These are phyloP conservation scores for Conopomorpha cramerella DNA, from an alignment of 1,140 invertebrate genomes.

Conservation along the genomic window DNA sequence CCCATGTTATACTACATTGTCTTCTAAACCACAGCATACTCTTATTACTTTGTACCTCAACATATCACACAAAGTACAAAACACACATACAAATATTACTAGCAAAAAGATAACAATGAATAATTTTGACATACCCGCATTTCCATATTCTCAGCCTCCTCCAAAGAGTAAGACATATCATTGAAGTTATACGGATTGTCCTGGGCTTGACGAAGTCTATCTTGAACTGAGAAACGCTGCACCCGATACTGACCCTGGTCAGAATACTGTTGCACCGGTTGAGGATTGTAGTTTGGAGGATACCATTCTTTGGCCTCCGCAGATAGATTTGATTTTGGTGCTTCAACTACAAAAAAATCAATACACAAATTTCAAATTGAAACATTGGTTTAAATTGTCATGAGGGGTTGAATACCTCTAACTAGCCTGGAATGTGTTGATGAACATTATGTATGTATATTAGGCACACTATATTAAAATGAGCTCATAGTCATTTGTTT, in stretches of 20 bases:
- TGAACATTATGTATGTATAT: no score
- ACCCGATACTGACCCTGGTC: conserved; percentile 27
- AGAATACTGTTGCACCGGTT: conserved; percentile 18
- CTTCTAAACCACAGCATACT: no score
- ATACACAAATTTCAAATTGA: no score
- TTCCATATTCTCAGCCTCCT: conserved; percentile 38
- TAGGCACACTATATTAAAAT: no score
- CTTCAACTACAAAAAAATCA: conserved; percentile 23
- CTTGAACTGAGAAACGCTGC: conserved; percentile 46
- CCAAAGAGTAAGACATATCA: conserved; percentile 40
- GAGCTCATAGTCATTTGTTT: no score
- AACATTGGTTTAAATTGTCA: no score
- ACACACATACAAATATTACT: no score
- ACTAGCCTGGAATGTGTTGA: no score
- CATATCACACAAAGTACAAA: conserved; percentile 1
- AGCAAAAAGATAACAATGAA: no score
- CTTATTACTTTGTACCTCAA: no score
- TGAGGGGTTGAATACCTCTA: no score
- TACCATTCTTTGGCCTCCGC: conserved; percentile 60
- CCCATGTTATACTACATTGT: no score
- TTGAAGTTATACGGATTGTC: conserved; percentile 47
- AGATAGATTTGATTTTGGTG: conserved; percentile 44
- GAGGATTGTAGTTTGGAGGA: conserved; percentile 51
- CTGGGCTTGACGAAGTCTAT: conserved; percentile 43
- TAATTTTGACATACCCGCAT: conserved; percentile 35